A percentile compares a stretch with the other conserved stretches of the same genome.
Conservation (phyloP, 2,888 invertebrate species). For the Apamea crenata region DNA sequence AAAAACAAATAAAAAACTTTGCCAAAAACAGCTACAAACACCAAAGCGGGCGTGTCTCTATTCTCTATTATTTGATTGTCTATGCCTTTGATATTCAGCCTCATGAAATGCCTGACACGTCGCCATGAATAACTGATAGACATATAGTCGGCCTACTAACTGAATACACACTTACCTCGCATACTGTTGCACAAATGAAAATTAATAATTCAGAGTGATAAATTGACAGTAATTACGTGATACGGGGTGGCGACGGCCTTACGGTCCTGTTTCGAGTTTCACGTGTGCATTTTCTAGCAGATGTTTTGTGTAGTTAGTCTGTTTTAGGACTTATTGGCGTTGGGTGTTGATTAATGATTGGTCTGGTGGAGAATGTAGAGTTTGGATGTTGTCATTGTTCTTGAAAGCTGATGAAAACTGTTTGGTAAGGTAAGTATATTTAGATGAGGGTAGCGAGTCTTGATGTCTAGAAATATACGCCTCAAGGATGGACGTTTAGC, state of each 20-base stretch:
- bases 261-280: constrained; percentile 28
- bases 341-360: constrained; percentile 10
- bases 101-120: constrained; percentile 78
- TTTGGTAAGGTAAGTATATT: not conserved
- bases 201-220: constrained; percentile 86
- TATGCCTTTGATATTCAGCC: constrained; percentile 72
- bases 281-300: constrained; percentile 43
- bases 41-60: constrained; percentile 53
- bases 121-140: constrained; percentile 82
- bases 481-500: too few relatives aligned
- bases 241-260: constrained; percentile 69
- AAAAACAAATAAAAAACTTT: not conserved
- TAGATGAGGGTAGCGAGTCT: not conserved
- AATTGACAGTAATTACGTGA: constrained; percentile 85
- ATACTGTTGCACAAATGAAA: constrained; percentile 79
- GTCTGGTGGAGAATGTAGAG: not conserved
- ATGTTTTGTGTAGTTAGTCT: constrained; percentile 14
- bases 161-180: constrained; percentile 72
- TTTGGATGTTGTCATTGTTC: not conserved
- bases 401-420: too few relatives aligned
- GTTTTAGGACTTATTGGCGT: constrained; percentile 11
- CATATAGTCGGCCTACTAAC: constrained; percentile 77
- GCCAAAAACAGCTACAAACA: constrained; percentile 1
- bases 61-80: constrained; percentile 66
- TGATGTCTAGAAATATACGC: not conserved